Evolutionary conservation across 2,888 invertebrate genomes (phyloP), one percentile per base, ranked within the genome.

Genomic region (Rhagophthalmus giganteus): DNA sequence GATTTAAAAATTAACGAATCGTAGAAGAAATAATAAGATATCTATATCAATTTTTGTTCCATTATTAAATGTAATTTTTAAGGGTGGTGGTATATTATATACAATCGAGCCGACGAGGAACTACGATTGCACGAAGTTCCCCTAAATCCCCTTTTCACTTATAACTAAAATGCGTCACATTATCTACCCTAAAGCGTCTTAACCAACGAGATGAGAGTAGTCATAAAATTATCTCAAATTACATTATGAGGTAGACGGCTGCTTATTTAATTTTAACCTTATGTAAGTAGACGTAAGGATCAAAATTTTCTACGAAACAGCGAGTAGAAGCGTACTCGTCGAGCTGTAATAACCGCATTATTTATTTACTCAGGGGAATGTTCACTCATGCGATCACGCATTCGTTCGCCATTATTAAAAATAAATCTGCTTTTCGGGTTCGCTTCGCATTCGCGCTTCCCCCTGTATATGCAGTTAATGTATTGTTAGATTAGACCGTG

Each of bases 291-390:
- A 41, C 45, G 52, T 49, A 63, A 59, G 64, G 53, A 57, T 56
- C 44, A 60, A 52, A 61, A 53, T 57, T 38, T 58, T 37, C 39
- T 39, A 33, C 16, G 34, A 44, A 48, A 50, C 55, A 49, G 45
- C 41, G 45, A 34, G 39, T 50, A 46, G 30, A 40, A 49, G 50
- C 54, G 54, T 67, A 68, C 62, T 67, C 69, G 67, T 64, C 63
- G 71, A 70, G 64, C 69, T 68, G 72, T 72, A 71, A 72, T 73
- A 73, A 74, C 68, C 70, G 70, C 71, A 71, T 73, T 73, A 73
- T 72, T 74, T 73, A 73, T 73, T 73, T 72, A 71, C 71, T 70
- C 69, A 57, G 62, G 61, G 65, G 63, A 64, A 64, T 65, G 66
- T 63, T 64, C 69, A 62, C 62, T 67, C 68, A 66, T 66, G 68